Evolutionary conservation across 2,113 vertebrate genomes (phyloP).

Genomic region (Chelonoidis abingdonii): DNA sequence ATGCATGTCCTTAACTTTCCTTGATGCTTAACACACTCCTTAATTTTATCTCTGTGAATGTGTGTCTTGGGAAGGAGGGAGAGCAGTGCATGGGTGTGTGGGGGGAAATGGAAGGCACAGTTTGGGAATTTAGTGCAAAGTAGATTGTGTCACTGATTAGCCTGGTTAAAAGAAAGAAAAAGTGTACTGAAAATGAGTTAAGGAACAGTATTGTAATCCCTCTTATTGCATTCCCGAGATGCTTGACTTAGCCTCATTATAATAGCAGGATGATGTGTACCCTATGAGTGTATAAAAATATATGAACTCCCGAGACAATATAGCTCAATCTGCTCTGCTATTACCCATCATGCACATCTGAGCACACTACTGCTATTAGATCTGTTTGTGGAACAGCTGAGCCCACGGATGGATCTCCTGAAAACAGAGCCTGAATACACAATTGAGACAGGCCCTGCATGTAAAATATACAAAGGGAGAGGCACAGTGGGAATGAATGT

Average conservation of each 20-base stretch:
- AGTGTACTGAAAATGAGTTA: constrained; percentile 70
- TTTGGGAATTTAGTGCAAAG: constrained; percentile 43
- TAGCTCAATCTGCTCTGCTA: constrained; percentile 75
- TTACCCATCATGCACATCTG: constrained; percentile 75
- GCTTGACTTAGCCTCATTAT: constrained; percentile 77
- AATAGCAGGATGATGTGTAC: constrained; percentile 73
- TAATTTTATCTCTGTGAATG: constrained; percentile 7
- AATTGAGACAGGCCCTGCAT: constrained; percentile 59
- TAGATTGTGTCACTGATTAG: constrained; percentile 48
- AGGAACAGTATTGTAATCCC: constrained; percentile 69
- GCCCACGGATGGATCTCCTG: constrained; percentile 65
- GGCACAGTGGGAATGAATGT: constrained; percentile 58
- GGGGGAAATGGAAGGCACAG: background rate
- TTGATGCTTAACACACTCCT: constrained; percentile 32
- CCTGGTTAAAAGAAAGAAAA: constrained; percentile 37
- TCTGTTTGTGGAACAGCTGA: constrained; percentile 75
- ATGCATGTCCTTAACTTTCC: constrained; percentile 7
- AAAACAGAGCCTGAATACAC: constrained; percentile 38
- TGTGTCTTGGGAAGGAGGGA: background rate
- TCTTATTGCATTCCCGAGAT: constrained; percentile 70
- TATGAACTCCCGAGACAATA: constrained; percentile 78
- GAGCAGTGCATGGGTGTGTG: background rate
- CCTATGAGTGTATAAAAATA: constrained; percentile 77
- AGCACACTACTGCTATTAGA: constrained; percentile 74
- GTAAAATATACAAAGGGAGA: constrained; percentile 28